phyloP scores from a whole-genome alignment of 2,888 invertebrate genomes.

The Melipona bicolor region DNA sequence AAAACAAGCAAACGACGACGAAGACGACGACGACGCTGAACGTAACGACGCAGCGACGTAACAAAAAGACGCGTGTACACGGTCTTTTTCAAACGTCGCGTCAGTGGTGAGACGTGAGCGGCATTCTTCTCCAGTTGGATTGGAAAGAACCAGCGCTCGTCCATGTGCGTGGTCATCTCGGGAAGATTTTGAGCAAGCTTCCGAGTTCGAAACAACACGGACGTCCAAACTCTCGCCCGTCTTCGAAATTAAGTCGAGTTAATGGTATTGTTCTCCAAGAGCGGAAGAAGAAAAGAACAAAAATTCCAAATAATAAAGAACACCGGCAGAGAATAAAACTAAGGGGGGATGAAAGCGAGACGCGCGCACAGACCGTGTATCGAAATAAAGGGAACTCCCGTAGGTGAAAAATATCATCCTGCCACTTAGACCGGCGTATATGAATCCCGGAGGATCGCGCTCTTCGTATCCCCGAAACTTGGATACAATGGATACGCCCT shows the following conservation, averaged over 20 bases:
- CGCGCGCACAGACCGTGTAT: conserved; percentile 24
- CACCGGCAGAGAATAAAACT: not conserved
- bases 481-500: conserved; percentile 72
- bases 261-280: not conserved
- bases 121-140: not conserved
- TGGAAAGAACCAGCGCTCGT: not conserved
- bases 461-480: conserved; percentile 28
- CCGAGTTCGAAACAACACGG: not conserved
- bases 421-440: conserved; percentile 69
- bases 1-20: conserved; percentile 44
- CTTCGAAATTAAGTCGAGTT: not conserved
- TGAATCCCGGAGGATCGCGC: conserved; percentile 65
- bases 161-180: too few relatives aligned
- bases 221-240: too few relatives aligned
- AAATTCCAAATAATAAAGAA: conserved; percentile 13
- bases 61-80: conserved; percentile 51
- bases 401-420: conserved; percentile 71
- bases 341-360: not conserved
- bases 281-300: not conserved
- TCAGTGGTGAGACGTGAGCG: not conserved
- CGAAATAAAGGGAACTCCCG: conserved; percentile 61
- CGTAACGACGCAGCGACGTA: conserved; percentile 10
- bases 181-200: too few relatives aligned
- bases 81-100: not conserved
- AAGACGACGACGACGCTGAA: conserved; percentile 17